Evolutionary conservation across 2,113 vertebrate genomes (phyloP), one percentile per base, ranked within the genome.

Genomic region (Myocastor coypus): DNA sequence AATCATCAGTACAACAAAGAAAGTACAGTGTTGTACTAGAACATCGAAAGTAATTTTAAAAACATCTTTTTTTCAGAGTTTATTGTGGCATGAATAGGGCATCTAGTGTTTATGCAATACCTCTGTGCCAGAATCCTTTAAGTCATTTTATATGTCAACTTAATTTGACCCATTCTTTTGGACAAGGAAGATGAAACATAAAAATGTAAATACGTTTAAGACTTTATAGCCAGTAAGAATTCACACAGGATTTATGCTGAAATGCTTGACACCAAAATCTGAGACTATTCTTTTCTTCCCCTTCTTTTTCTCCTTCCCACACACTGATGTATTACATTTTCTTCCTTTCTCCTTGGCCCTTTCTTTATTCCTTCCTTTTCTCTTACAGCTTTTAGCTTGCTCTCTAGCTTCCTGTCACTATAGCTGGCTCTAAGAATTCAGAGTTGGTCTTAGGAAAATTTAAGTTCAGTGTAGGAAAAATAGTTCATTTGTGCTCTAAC

Each of bases 401-500:
- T 87, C 0, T 42, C 40, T 32, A 50, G 19, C 69, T 81, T 83
- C 17, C 34, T 73, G 14, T 63, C 28, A 9, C 12, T 7, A 6
- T 69, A 1, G 3, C n/a, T 83, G 34, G 17, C 68, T 37, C n/a
- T 64, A 42, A 42, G 42, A 83, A 81, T 87, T 93, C 55, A 93
- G 11, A 66, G 24, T 89, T 91, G 13, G 20, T 46, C 16, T 89
- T 8, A 12, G 59, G 37, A 16, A 73, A 30, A 24, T 55, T 82
- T 46, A 63, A 66, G 73, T 93, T 69, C 14, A 22, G 11, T 92
- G 11, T 24, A 75, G 42, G 55, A 57, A 84, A 40, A 63, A 16
- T 34, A 84, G 20, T 86, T 92, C 9, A 69, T 92, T 88, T 94
- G 37, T 96, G 5, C 64, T 86, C 20, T 88, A 64, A 94, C 13